Evolutionary conservation across 2,888 invertebrate genomes (phyloP), one percentile per base, ranked within the genome.

Genomic region (Agrotis puta): DNA sequence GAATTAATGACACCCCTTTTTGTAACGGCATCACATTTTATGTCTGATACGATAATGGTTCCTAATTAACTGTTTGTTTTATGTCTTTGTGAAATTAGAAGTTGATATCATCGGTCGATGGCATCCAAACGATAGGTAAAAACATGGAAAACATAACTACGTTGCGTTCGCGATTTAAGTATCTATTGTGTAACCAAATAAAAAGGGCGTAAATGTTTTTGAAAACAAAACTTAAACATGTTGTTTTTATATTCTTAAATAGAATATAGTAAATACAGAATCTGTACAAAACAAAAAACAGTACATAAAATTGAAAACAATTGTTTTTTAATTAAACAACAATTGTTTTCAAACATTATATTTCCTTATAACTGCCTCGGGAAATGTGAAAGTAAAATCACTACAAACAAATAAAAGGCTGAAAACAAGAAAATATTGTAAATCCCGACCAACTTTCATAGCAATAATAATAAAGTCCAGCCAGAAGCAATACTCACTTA

Each of bases 1-100:
- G 68, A 71, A 86, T 87, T 86, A 87, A 87, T 87, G 79, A 79
- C 69, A 24, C 61, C 27, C 70, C 79, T 82, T 87, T 86, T 87
- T 87, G 85, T 85, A 73, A 47, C 22, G 14, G 54, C 43, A 11
- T 83, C 69, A 77, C 79, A 74, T 82, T 82, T 79, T 84, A 82
- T 74, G 75, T 24, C 61, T 62, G 77, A 75, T 82, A 68, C 77
- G 69, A 80, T 78, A 76, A 73, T 74, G 58, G 27, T 51, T 61
- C 48, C 71, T 64, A 70, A 81, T 76, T 77, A 73, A 83, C 81
- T 70, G 58, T 53, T 57, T 53, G 51, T 65, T 63, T 70, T 51
- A 77, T 62, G 54, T 20, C 18, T 61, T 59, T 69, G 45, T 14
- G 18, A 20, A 13, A 14, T 47, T n/a, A 20, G 39, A 47, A 22